Conservation (phyloP, 1,140 invertebrate genomes). For the Zaprionus kolodkinae region DNA sequence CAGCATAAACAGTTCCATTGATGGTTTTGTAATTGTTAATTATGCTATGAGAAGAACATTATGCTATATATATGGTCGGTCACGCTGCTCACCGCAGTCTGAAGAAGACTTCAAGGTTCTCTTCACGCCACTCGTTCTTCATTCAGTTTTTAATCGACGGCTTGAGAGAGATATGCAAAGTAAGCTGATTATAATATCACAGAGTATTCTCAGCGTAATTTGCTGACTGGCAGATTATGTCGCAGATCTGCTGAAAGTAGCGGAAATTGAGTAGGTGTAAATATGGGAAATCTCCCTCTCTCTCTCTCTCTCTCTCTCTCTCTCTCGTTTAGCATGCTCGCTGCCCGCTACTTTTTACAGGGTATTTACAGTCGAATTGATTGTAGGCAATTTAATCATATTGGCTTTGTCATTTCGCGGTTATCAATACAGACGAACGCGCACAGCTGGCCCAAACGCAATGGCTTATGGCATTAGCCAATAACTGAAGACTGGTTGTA, state of each 20-base stretch:
- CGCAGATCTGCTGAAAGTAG: not conserved
- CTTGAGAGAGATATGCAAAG: not conserved
- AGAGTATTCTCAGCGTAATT: not conserved
- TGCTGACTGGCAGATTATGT: not conserved
- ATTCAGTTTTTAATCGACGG: not conserved
- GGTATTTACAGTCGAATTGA: slow-evolving; percentile 49
- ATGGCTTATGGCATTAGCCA: slow-evolving; percentile 63
- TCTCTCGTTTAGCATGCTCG: not conserved
- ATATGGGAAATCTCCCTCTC: too few relatives aligned
- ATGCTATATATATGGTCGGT: too few relatives aligned
- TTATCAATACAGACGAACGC: slow-evolving; percentile 68
- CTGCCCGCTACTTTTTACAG: not conserved
- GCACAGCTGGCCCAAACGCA: slow-evolving; percentile 70
- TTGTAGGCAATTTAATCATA: slow-evolving; percentile 66
- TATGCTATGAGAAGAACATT: too few relatives aligned
- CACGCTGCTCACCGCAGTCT: too few relatives aligned
- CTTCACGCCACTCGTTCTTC: not conserved
- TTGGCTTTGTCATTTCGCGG: slow-evolving; percentile 80
- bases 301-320: too few relatives aligned
- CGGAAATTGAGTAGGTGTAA: not conserved
- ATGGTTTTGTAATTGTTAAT: too few relatives aligned
- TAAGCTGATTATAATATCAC: not conserved
- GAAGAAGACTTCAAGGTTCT: not conserved
- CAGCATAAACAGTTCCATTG: too few relatives aligned
- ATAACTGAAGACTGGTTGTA: slow-evolving; percentile 38